Evolutionary conservation across 2,113 vertebrate genomes (phyloP).

Genomic region (Microtus richardsoni): DNA sequence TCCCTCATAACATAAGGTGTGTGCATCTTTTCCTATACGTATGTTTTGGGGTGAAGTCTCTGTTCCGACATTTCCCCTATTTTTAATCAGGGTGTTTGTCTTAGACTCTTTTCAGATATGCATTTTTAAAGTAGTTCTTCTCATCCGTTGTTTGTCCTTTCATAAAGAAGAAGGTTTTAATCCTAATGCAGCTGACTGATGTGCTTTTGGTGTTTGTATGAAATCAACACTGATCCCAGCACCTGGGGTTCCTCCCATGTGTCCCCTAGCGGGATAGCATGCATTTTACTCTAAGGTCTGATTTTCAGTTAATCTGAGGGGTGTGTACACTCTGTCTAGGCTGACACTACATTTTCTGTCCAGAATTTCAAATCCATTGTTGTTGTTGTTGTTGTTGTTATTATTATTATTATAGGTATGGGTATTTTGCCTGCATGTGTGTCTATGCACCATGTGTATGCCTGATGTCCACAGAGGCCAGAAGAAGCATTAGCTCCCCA

Average conservation of each 20-base stretch:
- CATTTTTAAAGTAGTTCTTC: background rate
- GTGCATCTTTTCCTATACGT: background rate
- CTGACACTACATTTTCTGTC: background rate
- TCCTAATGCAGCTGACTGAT: too few relatives aligned
- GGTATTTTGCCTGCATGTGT: background rate
- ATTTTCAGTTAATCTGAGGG: fast-evolving
- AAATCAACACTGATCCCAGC: background rate
- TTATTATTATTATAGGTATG: background rate
- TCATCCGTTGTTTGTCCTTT: background rate
- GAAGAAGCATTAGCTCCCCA: background rate
- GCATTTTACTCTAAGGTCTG: background rate
- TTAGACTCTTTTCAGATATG: background rate
- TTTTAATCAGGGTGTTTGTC: background rate
- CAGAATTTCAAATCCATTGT: background rate
- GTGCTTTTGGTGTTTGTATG: fast-evolving
- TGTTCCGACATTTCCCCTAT: background rate
- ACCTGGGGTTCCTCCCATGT: background rate
- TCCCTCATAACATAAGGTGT: background rate
- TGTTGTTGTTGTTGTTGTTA: background rate
- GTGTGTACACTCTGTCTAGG: fast-evolving
- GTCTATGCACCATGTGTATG: background rate
- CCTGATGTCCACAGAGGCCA: background rate
- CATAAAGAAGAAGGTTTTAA: background rate
- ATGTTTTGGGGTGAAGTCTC: background rate
- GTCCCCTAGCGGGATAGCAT: background rate